Conservation (phyloP, 2,113 vertebrate species). For the Limnothrissa miodon region DNA sequence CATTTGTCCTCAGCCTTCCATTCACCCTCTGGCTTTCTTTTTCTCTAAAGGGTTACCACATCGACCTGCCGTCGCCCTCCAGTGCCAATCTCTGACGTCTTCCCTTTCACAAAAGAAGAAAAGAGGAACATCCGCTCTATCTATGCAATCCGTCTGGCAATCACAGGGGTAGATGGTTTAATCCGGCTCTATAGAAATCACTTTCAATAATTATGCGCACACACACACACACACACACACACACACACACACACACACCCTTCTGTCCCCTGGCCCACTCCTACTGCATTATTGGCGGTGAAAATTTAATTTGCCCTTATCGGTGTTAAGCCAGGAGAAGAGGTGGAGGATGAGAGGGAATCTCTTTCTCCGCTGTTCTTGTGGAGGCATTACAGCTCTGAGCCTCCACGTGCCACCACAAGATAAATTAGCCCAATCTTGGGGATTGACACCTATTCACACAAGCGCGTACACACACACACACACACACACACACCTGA, state of each 20-base stretch:
- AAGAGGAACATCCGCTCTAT: neutral
- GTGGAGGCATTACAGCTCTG: slow-evolving; percentile 91
- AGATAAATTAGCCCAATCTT: slow-evolving; percentile 94
- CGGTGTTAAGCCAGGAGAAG: slow-evolving; percentile 82
- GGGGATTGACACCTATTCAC: slow-evolving; percentile 91
- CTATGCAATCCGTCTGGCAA: neutral
- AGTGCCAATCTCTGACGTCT: neutral
- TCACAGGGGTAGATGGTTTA: neutral
- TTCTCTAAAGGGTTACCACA: neutral
- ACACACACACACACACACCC: neutral
- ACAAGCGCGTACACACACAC: neutral
- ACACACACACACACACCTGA: slow-evolving; percentile 67
- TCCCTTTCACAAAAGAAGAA: neutral
- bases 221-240: neutral
- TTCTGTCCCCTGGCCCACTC: slow-evolving; percentile 51
- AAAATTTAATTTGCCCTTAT: slow-evolving; percentile 99
- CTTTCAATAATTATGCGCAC: neutral
- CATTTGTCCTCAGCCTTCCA: neutral
- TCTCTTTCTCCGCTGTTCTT: slow-evolving; percentile 94
- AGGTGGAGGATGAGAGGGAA: slow-evolving; percentile 42
- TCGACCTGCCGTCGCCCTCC: neutral
- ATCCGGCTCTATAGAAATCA: slow-evolving; percentile 6
- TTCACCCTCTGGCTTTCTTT: neutral
- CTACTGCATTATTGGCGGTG: slow-evolving; percentile 97
- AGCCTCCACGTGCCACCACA: slow-evolving; percentile 61